phyloP scores from a whole-genome alignment of 2,797 vertebrate genomes.

The Clamator glandarius region DNA sequence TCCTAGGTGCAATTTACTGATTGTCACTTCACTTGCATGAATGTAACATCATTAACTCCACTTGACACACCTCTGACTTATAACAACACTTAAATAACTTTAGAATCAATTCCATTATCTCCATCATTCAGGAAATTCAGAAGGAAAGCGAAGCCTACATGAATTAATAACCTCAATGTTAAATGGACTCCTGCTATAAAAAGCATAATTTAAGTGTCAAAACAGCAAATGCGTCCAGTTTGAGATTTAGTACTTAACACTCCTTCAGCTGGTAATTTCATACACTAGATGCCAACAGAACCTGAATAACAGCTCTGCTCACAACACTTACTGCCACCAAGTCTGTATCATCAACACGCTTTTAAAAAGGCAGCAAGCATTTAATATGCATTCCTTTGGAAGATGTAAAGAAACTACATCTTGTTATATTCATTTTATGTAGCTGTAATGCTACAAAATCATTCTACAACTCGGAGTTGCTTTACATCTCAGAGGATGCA shows the following conservation, averaged over 20 bases:
- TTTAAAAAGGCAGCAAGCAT: neutral
- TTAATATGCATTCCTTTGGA: neutral
- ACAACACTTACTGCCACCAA: neutral
- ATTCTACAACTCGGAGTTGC: no score
- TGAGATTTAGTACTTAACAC: neutral
- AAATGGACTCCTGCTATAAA: neutral
- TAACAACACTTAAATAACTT: neutral
- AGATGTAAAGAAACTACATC: accelerated
- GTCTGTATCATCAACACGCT: neutral
- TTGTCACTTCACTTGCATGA: neutral
- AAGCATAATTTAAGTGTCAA: neutral
- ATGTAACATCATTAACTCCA: neutral
- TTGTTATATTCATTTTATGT: neutral
- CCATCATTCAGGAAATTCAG: neutral
- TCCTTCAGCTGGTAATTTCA: neutral
- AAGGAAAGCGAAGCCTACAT: neutral
- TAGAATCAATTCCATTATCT: slow-evolving; percentile 23
- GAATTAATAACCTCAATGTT: neutral
- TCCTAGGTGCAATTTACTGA: neutral
- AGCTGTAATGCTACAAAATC: neutral
- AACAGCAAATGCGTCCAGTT: neutral
- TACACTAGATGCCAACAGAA: neutral
- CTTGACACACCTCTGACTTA: slow-evolving; percentile 15
- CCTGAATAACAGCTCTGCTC: neutral
- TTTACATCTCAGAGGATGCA: neutral